Evolutionary conservation across 2,888 invertebrate genomes (phyloP), one percentile per base, ranked within the genome.

Genomic region (Drosophila nr. medialis): DNA sequence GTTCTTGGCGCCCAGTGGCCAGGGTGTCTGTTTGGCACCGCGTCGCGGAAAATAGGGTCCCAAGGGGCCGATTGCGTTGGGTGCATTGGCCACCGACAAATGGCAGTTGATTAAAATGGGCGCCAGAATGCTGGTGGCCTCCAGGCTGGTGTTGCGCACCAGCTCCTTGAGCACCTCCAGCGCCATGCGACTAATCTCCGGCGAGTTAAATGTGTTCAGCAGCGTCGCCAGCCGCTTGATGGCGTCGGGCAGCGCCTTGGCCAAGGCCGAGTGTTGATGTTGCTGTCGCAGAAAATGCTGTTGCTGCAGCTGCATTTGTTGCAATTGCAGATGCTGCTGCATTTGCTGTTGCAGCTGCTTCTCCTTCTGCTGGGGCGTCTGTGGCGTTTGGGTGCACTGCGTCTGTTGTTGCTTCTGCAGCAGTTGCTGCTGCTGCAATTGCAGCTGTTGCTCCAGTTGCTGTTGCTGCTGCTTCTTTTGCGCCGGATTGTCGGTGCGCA

Each of bases 181-280:
- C 61, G 97, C 96, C 55, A 96, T 94, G 73, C 95, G 95, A 72
- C 98, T 94, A 92, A 98, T 95, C 83, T 98, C 97, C 6, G 96
- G 95, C 42, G 98, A 97, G 90, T 97, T 97, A 91, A 97, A 98
- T 18, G 98, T 96, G 92, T 98, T 98, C 62, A 98, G 94, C 78
- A 98, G 94, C 0, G 98, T 97, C 38, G 98, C 96, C 76, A 98
- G 93, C 72, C 98, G 96, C 68, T 97, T 95, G n/a, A 97, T 94
- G 21, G 97, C 96, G 92, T 98, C 98, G 45, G 96, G 95, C 95
- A 98, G 96, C 88, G 98, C 98, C 93, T 98, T 98, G 75, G 96
- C 96, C 32, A 91, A 78, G 0, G 91, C 81, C 2, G 91, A 86
- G 34, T 92, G 92, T 30, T 92, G 91, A 63, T 92, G 91, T 53